Evolutionary conservation across 2,797 vertebrate species (phyloP).

Genomic region (Thunnus albacares): DNA sequence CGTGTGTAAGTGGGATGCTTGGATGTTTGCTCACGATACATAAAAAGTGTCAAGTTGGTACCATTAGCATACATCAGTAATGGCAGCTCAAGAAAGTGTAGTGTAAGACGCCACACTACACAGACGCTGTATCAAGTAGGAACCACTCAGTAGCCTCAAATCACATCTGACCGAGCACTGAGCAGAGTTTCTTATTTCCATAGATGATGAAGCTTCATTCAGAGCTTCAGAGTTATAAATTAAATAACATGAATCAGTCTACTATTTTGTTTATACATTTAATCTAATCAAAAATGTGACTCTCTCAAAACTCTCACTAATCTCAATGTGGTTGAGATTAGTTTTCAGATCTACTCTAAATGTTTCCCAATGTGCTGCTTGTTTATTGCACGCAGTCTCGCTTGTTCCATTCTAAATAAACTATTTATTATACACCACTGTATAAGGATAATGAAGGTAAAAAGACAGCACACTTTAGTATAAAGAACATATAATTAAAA

Average conservation of each 20-base stretch:
- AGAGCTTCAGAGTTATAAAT: background rate
- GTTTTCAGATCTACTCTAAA: background rate
- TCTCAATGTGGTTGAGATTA: background rate
- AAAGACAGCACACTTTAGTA: background rate
- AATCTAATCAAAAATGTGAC: background rate
- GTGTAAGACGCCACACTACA: background rate
- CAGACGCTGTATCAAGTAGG: background rate
- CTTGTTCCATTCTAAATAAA: background rate
- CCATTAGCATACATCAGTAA: background rate
- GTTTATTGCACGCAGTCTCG: background rate
- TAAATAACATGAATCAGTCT: background rate
- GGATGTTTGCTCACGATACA: background rate
- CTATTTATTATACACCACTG: background rate
- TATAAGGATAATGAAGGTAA: background rate
- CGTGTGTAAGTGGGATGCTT: background rate
- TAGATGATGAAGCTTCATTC: background rate
- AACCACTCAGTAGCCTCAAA: slow-evolving; percentile 4
- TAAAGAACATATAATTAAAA: background rate
- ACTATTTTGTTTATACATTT: background rate
- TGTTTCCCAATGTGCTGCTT: background rate
- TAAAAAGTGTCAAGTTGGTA: slow-evolving; percentile 15
- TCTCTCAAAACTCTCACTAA: too few relatives aligned
- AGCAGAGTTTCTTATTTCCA: background rate
- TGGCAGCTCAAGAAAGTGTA: too few relatives aligned
- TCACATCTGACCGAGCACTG: background rate